Conservation (phyloP, 2,888 invertebrate genomes). For the Elmis aenea region DNA sequence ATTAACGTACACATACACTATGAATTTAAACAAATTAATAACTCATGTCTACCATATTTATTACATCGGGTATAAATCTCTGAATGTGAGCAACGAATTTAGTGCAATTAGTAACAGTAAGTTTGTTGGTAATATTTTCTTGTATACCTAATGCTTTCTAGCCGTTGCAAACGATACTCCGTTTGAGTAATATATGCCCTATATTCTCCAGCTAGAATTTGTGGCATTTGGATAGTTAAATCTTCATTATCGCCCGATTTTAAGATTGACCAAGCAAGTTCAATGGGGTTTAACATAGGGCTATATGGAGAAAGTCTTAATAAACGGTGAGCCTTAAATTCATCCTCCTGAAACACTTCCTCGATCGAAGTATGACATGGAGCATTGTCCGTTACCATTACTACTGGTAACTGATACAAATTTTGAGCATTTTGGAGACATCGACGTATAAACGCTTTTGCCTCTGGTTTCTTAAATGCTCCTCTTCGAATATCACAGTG, state of each 20-base stretch:
- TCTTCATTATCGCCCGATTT: slow-evolving; percentile 1
- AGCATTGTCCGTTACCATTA: background rate
- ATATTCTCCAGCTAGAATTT: background rate
- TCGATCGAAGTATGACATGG: background rate
- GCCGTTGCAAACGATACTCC: background rate
- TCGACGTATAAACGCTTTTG: no score
- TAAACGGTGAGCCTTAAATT: background rate
- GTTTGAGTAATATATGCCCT: slow-evolving; percentile 1
- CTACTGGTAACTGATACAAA: no score
- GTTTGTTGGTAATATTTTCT: no score
- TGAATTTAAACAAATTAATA: no score
- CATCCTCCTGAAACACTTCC: background rate
- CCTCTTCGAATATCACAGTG: no score
- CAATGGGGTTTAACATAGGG: slow-evolving; percentile 1
- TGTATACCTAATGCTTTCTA: slow-evolving; percentile 2
- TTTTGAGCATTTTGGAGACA: no score
- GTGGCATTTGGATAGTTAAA: background rate
- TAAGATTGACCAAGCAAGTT: background rate
- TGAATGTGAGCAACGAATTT: background rate
- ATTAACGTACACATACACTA: no score
- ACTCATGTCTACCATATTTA: no score
- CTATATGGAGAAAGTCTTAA: slow-evolving; percentile 1
- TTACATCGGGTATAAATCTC: background rate
- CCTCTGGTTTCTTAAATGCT: no score
- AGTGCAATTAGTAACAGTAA: slow-evolving; percentile 1